Evolutionary conservation across 1,140 invertebrate species (phyloP), one percentile per base, ranked within the genome.

Genomic region (Drosophila repletoides): DNA sequence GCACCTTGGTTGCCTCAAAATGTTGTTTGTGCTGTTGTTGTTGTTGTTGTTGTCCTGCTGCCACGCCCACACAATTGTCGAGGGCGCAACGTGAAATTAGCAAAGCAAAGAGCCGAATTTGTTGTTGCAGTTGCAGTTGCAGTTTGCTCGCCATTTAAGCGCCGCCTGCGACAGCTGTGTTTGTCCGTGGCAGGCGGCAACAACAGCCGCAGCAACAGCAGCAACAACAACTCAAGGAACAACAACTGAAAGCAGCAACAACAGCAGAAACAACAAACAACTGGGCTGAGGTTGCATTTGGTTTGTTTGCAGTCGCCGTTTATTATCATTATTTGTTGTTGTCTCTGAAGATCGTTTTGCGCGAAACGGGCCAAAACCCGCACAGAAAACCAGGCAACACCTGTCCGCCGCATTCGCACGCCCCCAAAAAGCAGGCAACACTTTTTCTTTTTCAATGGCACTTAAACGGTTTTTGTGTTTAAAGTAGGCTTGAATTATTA

Each of bases 101-200:
- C 80, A 86, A 84, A 84, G 80, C 80, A 84, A 84, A 84, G 68
- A 61, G n/a, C n/a, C n/a, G n/a, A n/a, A n/a, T n/a, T n/a, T n/a
- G n/a, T n/a, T n/a, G n/a, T n/a, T n/a, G n/a, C n/a, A n/a, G n/a
- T n/a, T n/a, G n/a, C n/a, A n/a, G 63, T 69, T 86, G 80, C 80
- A 84, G 75, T 86, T 84, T 84, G 80, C 80, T 84, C 79, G 75
- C 80, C 80, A 86, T 86, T 84, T 86, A 86, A 86, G 75, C 71
- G 66, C 71, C 48, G 55, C 80, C 86, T 71, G 72, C 67, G 75
- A 84, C 80, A 75, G 80, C 80, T 83, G 80, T 74, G 79, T 83
- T 83, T 83, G 80, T 79, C 80, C 74, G 60, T 63, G 65, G 60
- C 70, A 55, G 26, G 34, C 29, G 46, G 15, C 31, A 26, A 4